Evolutionary conservation across 2,888 invertebrate genomes (phyloP), one percentile per base, ranked within the genome.

Genomic region (Parapristionchus giblindavisi): DNA sequence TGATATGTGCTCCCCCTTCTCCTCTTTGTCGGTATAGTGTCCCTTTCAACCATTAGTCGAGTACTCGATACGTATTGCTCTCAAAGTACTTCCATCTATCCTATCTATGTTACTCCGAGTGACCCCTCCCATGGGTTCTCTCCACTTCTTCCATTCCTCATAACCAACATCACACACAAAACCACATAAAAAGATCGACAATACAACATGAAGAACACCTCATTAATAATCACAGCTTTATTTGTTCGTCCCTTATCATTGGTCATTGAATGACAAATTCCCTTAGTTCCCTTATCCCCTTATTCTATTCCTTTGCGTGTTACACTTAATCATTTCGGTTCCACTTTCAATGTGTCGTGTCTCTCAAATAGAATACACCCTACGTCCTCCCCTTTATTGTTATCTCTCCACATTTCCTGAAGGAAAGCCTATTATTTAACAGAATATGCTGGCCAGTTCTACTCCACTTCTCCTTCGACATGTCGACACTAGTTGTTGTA

Each of bases 361-460:
- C 51, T 48, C 48, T n/a, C 43, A 17, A 36, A 40, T 48, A 48
- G 48, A 11, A 11, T 17, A 14, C 48, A 21, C 21, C 21, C 48
- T 17, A 14, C 21, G 14, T 48, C 48, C 48, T 48, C 11, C 21
- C 48, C 48, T 17, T 17, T 48, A 14, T 48, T 48, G 14, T 48
- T 17, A 48, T 48, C 48, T 48, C 48, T 48, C 48, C 21, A 21
- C 48, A 21, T 48, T 11, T 48, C 48, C 21, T 14, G 48, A 48
- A 11, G 11, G 14, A 14, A 21, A 48, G 51, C 40, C 27, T 5
- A 68, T n/a, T 68, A 52, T 52, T 68, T 68, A 68, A 65, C n/a
- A n/a, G n/a, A n/a, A n/a, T 38, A 68, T 68, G 68, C 68, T 68
- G 68, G 68, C 48, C 68, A 68, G 51, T 68, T 60, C 63, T 65